Evolutionary conservation across 1,140 invertebrate species (phyloP), one percentile per base, ranked within the genome.

Genomic region (Bombus fervidus): DNA sequence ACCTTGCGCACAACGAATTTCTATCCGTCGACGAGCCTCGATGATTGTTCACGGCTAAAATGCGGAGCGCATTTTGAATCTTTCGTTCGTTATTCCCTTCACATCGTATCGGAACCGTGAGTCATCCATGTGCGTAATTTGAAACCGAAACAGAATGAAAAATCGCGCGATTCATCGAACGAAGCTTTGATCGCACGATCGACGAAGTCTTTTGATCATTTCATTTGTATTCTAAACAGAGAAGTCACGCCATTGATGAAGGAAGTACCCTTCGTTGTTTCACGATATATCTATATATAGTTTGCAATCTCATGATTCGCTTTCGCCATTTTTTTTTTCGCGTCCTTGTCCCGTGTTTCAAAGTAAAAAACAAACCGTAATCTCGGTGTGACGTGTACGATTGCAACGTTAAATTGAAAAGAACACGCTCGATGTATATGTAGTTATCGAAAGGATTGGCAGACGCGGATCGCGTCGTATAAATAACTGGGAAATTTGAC

Each of bases 181-280:
- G 18, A 9, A 22, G 31, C 47, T 28, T 34, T 25, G 66, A 68
- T 53, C 47, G 47, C 18, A 53, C 47, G 6, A 28, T 15, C 41
- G 39, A n/a, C 5, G 18, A 74, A 47, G 34, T 34, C n/a, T 31
- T 74, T 47, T 34, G 18, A 9, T 6, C n/a, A 31, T 34, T 34
- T 34, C 72, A 74, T 74, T 74, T 31, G 22, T 47, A 74, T 74
- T 74, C 72, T 31, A 53, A 74, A 34, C 41, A 74, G 41, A 18
- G 47, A 53, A 53, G 47, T 18, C 18, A 53, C 9, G 8, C 28
- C 6, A 18, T 18, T 69, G 22, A 18, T 4, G 25, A 25, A 37
- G 5, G n/a, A 74, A 34, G 47, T 34, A 74, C 34, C 15, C 41
- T 1, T 47, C 41, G n/a, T 34, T 22, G n/a, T 53, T 25, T 25